Evolutionary conservation across 1,140 invertebrate species (phyloP).

Genomic region (Drosophila asahinai): DNA sequence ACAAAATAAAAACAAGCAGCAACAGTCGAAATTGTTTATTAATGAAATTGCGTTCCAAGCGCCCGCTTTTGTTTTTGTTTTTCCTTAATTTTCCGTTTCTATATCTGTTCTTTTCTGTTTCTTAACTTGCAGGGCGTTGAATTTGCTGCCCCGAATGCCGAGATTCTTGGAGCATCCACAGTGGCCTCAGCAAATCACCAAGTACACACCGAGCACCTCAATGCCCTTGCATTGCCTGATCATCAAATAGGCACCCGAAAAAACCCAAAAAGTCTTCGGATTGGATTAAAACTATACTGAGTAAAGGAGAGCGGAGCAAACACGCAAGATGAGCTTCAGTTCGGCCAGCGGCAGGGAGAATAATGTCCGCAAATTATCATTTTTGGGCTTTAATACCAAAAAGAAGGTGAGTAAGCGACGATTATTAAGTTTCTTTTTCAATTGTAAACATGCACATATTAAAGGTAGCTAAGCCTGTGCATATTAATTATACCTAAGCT

Average conservation of each 20-base stretch:
- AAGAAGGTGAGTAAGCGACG: conserved; percentile 72
- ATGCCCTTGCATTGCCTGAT: conserved; percentile 65
- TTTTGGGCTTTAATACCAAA: conserved; percentile 80
- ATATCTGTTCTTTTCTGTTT: conserved; percentile 4
- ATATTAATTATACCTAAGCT: not conserved
- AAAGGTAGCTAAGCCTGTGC: no score
- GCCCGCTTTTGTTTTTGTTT: conserved; percentile 10
- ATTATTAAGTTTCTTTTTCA: not conserved
- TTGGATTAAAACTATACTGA: conserved; percentile 21
- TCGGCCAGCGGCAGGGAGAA: conserved; percentile 75
- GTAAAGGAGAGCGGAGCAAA: conserved; percentile 1
- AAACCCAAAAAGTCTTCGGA: not conserved
- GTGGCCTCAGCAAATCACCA: conserved; percentile 59
- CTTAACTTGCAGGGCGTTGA: conserved; percentile 27
- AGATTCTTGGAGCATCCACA: conserved; percentile 72
- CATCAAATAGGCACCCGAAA: conserved; percentile 59
- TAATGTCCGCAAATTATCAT: conserved; percentile 81
- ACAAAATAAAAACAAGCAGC: conserved; percentile 27
- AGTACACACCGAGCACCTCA: conserved; percentile 34
- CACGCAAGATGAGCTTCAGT: conserved; percentile 79
- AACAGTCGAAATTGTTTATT: conserved; percentile 59
- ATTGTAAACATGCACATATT: no score
- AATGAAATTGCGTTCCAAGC: conserved; percentile 69
- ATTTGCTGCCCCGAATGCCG: conserved; percentile 69
- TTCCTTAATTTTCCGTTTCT: not conserved